phyloP scores from a whole-genome alignment of 2,113 vertebrate species.

The Cynocephalus volans region DNA sequence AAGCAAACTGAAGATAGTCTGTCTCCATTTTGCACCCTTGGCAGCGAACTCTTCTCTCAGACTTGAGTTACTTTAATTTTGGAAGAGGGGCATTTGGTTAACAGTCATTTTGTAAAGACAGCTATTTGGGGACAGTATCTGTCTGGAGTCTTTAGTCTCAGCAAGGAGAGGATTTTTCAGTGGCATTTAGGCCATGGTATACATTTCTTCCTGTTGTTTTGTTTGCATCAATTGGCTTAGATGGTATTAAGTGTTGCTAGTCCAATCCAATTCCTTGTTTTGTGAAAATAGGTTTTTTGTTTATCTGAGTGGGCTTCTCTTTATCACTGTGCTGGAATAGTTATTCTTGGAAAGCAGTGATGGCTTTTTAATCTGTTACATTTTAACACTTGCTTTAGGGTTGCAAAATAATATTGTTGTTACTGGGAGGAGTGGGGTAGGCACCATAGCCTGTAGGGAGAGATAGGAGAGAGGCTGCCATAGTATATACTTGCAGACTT shows the following conservation, averaged over 20 bases:
- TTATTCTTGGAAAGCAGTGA: not conserved
- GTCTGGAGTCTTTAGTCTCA: not conserved
- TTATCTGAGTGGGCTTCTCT: not conserved
- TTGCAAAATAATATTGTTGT: not conserved
- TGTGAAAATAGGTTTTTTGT: slow-evolving; percentile 53
- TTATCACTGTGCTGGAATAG: not conserved
- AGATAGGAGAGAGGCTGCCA: not conserved
- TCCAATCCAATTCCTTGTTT: slow-evolving; percentile 53
- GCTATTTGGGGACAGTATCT: not conserved
- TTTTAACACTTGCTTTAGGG: not conserved
- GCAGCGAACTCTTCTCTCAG: not conserved
- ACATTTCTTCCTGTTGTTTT: not conserved
- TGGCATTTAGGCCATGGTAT: not conserved
- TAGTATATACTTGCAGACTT: not conserved
- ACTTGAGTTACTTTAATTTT: not conserved
- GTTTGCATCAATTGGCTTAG: not conserved
- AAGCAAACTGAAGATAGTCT: not conserved
- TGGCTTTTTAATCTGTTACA: not conserved
- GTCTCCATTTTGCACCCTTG: not conserved
- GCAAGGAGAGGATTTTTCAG: not conserved
- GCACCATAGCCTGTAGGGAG: not conserved
- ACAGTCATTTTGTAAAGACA: slow-evolving; percentile 34
- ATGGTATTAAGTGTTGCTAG: not conserved
- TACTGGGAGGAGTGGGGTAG: not conserved
- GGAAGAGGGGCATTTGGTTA: not conserved